Evolutionary conservation across 2,797 vertebrate species (phyloP).

Genomic region (Dallia pectoralis): DNA sequence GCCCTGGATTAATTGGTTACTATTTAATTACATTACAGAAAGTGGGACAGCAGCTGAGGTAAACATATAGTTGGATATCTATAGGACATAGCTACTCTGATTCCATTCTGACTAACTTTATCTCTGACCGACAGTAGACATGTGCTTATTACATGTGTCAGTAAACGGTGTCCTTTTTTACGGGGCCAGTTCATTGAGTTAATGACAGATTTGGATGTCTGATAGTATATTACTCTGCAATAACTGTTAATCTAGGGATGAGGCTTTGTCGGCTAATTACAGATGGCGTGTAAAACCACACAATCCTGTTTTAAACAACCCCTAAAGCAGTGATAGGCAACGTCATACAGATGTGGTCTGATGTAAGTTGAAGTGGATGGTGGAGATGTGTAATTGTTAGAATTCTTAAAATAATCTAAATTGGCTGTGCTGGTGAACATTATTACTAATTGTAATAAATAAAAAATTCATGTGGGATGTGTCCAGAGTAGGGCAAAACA

Average conservation of each 20-base stretch:
- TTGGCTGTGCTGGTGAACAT: no score
- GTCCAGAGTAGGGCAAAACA: no score
- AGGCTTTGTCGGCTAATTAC: slow-evolving; percentile 4
- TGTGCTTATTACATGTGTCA: neutral
- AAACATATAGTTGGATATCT: neutral
- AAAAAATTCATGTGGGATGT: no score
- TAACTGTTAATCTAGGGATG: slow-evolving; percentile 13
- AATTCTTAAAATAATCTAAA: no score
- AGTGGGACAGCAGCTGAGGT: neutral
- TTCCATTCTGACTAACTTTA: neutral
- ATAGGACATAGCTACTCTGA: neutral
- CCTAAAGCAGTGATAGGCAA: neutral
- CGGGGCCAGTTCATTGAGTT: neutral
- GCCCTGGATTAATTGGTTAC: neutral
- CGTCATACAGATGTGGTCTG: no score
- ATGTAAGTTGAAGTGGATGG: no score
- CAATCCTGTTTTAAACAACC: slow-evolving; percentile 20
- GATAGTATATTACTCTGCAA: slow-evolving; percentile 5
- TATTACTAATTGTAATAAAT: no score
- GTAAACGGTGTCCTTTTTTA: neutral
- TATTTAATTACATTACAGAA: neutral
- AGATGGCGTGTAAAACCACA: slow-evolving; percentile 14
- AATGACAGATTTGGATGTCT: neutral
- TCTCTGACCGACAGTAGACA: neutral
- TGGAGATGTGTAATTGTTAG: no score